These are phyloP conservation scores for Coenobita brevimanus DNA, from an alignment of 1,140 invertebrate species.

Conservation along the genomic window DNA sequence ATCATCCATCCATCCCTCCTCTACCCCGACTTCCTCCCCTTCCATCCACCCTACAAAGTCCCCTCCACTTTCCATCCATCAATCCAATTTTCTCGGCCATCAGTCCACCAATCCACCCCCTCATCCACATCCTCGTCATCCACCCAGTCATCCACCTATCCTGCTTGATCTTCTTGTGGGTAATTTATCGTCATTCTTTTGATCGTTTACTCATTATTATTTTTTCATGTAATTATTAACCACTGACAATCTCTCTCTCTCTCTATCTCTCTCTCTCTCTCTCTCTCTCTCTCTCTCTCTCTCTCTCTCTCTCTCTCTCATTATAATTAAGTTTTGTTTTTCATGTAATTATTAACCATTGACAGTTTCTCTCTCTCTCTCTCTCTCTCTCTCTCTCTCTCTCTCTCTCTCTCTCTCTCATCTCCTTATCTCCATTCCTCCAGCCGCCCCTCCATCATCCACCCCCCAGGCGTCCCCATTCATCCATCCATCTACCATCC, in stretches of 20 bases:
- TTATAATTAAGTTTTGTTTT: neutral
- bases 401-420: slow-evolving; percentile 1
- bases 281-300: neutral
- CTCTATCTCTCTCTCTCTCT: too few species aligned
- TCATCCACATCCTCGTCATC: too few species aligned
- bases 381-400: neutral
- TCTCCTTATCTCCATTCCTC: too few species aligned
- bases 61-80: too few species aligned
- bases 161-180: neutral
- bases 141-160: too few species aligned
- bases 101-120: too few species aligned
- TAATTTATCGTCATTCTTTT: neutral
- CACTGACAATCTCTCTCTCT: too few species aligned
- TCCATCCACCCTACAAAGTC: too few species aligned
- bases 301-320: neutral
- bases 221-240: neutral
- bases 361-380: too few species aligned
- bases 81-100: too few species aligned
- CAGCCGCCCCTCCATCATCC: neutral
- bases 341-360: neutral
- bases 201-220: neutral
- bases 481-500: neutral
- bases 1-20: too few species aligned
- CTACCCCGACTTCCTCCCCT: too few species aligned
- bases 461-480: neutral